phyloP scores from a whole-genome alignment of 2,888 invertebrate species.

The Asteroscopus sphinx region DNA sequence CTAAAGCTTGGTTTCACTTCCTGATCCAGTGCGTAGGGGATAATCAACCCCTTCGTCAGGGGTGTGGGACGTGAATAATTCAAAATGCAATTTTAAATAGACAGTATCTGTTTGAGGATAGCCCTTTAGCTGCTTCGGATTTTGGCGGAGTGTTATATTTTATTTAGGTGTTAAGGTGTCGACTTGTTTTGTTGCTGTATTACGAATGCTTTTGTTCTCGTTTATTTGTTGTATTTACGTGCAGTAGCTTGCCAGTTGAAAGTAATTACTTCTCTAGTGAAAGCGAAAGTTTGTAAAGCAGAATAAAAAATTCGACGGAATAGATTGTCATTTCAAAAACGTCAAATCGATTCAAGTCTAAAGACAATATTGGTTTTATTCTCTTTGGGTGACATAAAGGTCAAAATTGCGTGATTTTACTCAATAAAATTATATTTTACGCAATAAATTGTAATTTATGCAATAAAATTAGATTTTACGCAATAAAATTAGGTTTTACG shows the following conservation, averaged over 20 bases:
- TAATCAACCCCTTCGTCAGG: constrained; percentile 74
- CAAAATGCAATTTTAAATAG: constrained; percentile 72
- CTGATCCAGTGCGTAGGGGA: constrained; percentile 70
- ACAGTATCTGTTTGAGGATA: constrained; percentile 62
- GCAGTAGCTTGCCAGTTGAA: background rate
- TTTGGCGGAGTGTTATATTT: constrained; percentile 49
- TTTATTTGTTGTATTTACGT: background rate
- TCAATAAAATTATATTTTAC: too few species aligned
- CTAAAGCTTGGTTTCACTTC: constrained; percentile 66
- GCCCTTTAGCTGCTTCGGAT: constrained; percentile 49
- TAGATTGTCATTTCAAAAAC: too few species aligned
- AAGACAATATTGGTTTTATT: too few species aligned
- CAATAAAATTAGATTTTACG: too few species aligned
- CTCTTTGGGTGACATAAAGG: too few species aligned
- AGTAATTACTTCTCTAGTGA: too few species aligned
- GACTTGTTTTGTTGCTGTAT: constrained; percentile 31
- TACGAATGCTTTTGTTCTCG: background rate
- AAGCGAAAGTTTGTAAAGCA: too few species aligned
- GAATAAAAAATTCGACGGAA: too few species aligned
- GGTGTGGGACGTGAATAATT: constrained; percentile 76
- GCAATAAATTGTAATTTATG: too few species aligned
- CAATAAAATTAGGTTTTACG: too few species aligned
- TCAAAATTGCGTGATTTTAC: too few species aligned
- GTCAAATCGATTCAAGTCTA: too few species aligned
- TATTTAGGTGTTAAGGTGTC: constrained; percentile 45